Evolutionary conservation across 2,888 invertebrate species (phyloP), one percentile per base, ranked within the genome.

Genomic region (Papilio demoleus): DNA sequence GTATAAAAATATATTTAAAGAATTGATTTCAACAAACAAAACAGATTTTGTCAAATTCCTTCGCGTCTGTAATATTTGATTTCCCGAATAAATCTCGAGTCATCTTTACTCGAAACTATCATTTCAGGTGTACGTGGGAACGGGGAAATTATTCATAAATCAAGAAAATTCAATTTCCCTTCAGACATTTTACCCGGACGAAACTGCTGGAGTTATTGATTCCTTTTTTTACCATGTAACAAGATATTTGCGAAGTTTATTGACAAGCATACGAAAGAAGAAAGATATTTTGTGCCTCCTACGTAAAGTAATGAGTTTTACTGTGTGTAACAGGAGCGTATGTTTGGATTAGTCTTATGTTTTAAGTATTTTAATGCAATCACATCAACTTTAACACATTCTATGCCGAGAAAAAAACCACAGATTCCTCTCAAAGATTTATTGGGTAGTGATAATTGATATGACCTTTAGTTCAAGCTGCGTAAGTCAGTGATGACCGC

Each of bases 61-160:
- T 47, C 47, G 24, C 4, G 1, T 24, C 12, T 47, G 24, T 14
- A 47, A 47, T 12, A 47, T 47, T n/a, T n/a, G n/a, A 47, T 50
- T 50, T 6, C n/a, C 50, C 27, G 14, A 50, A 50, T 27, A 50
- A 50, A 50, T 27, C 50, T 50, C 24, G 11, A 50, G 22, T 50
- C 47, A 22, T 22, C 27, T 27, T 50, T 2, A 42, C 17, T 24
- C 24, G 22, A 42, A 61, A 42, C 60, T 27, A 40, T 61, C 14
- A 8, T 5, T 40, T 61, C 61, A 61, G 61, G 61, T 61, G 40
- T n/a, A n/a, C 38, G 40, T 17, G 27, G 61, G 22, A 38, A 38
- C 38, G 22, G 22, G 60, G 14, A 40, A 61, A 45, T 31, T 61
- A 61, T 61, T 45, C 61, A 61, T 61, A 61, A 61, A 61, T 61